These are phyloP conservation scores for Hylaeus anthracinus DNA, from an alignment of 1,140 invertebrate species.

Conservation along the genomic window DNA sequence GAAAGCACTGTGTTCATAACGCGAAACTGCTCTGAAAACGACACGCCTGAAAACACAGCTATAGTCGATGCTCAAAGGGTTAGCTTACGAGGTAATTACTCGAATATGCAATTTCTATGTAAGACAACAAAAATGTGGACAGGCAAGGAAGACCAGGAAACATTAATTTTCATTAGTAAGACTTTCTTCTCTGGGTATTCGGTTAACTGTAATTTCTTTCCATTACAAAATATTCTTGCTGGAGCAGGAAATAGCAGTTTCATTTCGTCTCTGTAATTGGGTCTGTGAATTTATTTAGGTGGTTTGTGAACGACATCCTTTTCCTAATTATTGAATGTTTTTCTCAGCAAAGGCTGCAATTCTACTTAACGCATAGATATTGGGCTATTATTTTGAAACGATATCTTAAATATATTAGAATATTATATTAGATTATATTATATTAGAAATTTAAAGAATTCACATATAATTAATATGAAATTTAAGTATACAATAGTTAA, in stretches of 20 bases:
- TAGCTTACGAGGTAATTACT: too few relatives aligned
- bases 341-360: neutral
- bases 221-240: neutral
- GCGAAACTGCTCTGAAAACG: slow-evolving; percentile 14
- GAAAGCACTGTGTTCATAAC: slow-evolving; percentile 28
- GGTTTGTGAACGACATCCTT: slow-evolving; percentile 3
- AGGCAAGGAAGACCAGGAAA: neutral
- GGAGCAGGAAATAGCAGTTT: slow-evolving; percentile 13
- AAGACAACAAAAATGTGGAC: neutral
- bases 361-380: neutral
- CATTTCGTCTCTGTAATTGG: slow-evolving; percentile 5
- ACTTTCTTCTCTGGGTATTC: neutral
- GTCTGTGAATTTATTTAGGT: slow-evolving; percentile 27
- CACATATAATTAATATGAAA: too few relatives aligned
- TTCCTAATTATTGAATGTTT: slow-evolving; percentile 4
- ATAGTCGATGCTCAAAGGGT: neutral
- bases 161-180: neutral
- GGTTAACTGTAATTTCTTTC: neutral
- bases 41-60: slow-evolving; percentile 1
- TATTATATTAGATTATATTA: too few relatives aligned
- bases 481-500: too few relatives aligned
- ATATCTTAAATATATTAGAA: too few relatives aligned
- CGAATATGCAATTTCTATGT: neutral
- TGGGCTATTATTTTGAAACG: neutral
- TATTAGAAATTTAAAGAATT: too few relatives aligned